Evolutionary conservation across 2,888 invertebrate species (phyloP), one percentile per base, ranked within the genome.

Genomic region (Scelioninae gen. 2): DNA sequence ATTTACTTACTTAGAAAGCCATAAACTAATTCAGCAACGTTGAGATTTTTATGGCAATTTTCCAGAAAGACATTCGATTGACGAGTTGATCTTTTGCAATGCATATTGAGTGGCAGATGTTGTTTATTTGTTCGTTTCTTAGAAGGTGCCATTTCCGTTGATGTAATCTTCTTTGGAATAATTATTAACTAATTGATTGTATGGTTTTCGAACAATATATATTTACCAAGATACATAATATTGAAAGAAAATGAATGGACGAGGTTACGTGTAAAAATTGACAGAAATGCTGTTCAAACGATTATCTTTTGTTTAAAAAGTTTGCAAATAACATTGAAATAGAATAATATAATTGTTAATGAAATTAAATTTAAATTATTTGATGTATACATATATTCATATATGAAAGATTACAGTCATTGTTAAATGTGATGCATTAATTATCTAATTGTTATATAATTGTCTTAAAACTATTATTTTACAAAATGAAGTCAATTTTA

Each of bases 1-100:
- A 31, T 37, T 28, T 48, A 48, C 58, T 18, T 39, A 77, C 77
- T 72, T 33, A 77, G 33, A 69, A 75, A 75, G n/a, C 73, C 64
- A 33, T 71, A 73, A 43, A 75, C 61, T 55, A 73, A 73, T 25
- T 75, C 63, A 9, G 72, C 73, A 10, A 74, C 52, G n/a, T 74
- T 43, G 2, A n/a, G 7, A 5, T 25, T 25, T 33, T 52, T 60
- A 25, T 61, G 19, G 3, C 15, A 11, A 11, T 15, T 39, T 15
- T 10, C 28, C 3, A 16, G 45, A 25, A 58, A 19, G 9, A 37
- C 46, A 16, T 25, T 11, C 28, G 45, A 19, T 16, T 25, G 35
- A 33, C 15, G 45, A 45, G 35, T 28, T 10, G 58, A 33, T 22
- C 45, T 58, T 2, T 22, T 15, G 19, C 45, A 58, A 33, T 45